Conservation (phyloP, 30 jellyfish, hydroid and myxozoan genomes). For the Aurelia coerulea region DNA sequence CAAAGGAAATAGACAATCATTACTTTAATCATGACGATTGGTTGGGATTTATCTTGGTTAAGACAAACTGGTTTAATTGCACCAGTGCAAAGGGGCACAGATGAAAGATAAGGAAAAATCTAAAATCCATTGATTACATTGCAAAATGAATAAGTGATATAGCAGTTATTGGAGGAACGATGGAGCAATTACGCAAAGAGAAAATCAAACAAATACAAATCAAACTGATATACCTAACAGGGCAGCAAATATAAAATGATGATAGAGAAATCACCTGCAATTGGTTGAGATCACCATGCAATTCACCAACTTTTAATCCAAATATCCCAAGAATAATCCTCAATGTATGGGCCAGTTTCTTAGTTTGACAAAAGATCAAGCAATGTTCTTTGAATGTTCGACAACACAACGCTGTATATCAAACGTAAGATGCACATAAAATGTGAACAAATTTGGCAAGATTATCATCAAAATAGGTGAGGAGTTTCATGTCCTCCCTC, state of each 20-base stretch:
- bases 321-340: slow-evolving; percentile 91
- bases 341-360: slow-evolving; percentile 82
- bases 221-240: no score
- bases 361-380: slow-evolving; percentile 93
- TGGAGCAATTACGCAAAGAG: no score
- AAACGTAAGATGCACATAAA: background rate
- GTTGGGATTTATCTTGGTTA: no score
- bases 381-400: slow-evolving; percentile 83
- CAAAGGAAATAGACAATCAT: background rate
- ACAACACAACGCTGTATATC: slow-evolving; percentile 83
- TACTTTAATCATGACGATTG: no score
- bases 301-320: slow-evolving; percentile 93
- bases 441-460: no score
- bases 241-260: no score
- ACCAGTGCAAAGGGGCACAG: no score
- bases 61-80: no score
- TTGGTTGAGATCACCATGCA: slow-evolving; percentile 97
- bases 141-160: background rate
- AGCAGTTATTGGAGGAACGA: background rate
- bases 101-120: background rate
- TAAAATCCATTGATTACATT: background rate
- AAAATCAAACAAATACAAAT: no score
- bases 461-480: no score
- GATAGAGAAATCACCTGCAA: slow-evolving; percentile 61
- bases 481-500: no score